Evolutionary conservation across 1,140 invertebrate species (phyloP).

Genomic region (Arctopsyche grandis): DNA sequence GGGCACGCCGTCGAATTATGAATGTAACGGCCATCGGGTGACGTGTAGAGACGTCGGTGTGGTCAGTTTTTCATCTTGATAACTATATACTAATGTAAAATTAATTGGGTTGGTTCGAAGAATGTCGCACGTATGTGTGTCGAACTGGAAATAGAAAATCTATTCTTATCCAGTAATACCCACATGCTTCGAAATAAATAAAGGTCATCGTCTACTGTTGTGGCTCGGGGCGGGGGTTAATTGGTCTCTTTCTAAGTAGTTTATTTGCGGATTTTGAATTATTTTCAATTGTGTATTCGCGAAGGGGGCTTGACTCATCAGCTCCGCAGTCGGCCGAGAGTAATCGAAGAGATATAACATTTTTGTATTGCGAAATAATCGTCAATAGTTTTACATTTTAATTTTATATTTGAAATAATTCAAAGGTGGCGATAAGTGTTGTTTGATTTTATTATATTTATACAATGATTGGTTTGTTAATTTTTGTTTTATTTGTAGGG

Average conservation of each 20-base stretch:
- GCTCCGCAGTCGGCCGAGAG: too few relatives aligned
- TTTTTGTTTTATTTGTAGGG: slow-evolving; percentile 40
- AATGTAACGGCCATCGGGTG: neutral
- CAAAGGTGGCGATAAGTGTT: too few relatives aligned
- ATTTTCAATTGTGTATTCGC: neutral
- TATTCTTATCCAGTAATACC: neutral
- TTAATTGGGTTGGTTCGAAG: neutral
- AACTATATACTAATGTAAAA: neutral
- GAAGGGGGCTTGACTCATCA: too few relatives aligned
- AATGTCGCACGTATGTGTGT: neutral
- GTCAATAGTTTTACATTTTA: too few relatives aligned
- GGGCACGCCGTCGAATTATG: neutral
- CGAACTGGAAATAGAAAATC: neutral
- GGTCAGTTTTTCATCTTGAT: slow-evolving; percentile 30
- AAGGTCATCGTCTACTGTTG: neutral
- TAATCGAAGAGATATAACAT: too few relatives aligned
- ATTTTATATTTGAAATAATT: too few relatives aligned
- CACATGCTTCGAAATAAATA: neutral
- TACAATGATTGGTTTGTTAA: too few relatives aligned
- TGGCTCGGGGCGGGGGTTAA: neutral
- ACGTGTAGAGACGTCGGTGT: slow-evolving; percentile 48
- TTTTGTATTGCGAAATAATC: too few relatives aligned
- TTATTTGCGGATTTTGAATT: neutral
- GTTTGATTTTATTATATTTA: too few relatives aligned
- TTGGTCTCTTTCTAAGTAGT: neutral